Evolutionary conservation across 2,113 vertebrate species (phyloP), one percentile per base, ranked within the genome.

Genomic region (Pundamilia nyererei): DNA sequence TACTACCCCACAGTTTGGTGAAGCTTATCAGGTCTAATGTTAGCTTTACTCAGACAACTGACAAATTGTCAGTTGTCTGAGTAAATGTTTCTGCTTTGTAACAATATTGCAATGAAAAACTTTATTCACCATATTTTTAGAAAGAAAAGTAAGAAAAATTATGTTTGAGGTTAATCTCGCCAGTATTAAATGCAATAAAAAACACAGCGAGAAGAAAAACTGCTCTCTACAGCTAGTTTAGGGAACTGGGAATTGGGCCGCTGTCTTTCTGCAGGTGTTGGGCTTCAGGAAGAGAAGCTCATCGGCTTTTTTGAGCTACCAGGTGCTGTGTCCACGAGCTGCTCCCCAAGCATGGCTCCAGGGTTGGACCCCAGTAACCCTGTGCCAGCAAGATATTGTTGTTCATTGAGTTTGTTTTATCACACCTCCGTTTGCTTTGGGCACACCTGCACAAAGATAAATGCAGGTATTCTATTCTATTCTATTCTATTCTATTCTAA

Each of bases 151-250:
- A 3, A 1, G 62, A 38, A 68, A 21, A 68, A 10, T 21, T 5
- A 3, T 21, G 11, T 40, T 40, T 40, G 19, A 68, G 12, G 38
- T 0, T 0, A 68, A 68, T 9, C n/a, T 13, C 7, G 0, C 33
- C 35, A 2, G 7, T 5, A 40, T 68, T 68, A 1, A 21, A 68
- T 0, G 4, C 19, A 40, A 21, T 21, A 38, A n/a, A 65, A 62
- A 65, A 38, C 33, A 38, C 17, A 8, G 17, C 5, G 33, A 13
- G 33, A 8, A 38, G 6, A 38, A 38, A 13, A 38, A 8, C 19
- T 21, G 19, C 11, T 68, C 35, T 68, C 35, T 13, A 24, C 11
- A 40, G 35, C 11, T 68, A 21, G 6, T 21, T 3, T 24, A 1
- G 33, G 19, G 11, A 21, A 13, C 33, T 40, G 7, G 35, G 17